Evolutionary conservation across 2,113 vertebrate genomes (phyloP).

Genomic region (Connochaetes taurinus): DNA sequence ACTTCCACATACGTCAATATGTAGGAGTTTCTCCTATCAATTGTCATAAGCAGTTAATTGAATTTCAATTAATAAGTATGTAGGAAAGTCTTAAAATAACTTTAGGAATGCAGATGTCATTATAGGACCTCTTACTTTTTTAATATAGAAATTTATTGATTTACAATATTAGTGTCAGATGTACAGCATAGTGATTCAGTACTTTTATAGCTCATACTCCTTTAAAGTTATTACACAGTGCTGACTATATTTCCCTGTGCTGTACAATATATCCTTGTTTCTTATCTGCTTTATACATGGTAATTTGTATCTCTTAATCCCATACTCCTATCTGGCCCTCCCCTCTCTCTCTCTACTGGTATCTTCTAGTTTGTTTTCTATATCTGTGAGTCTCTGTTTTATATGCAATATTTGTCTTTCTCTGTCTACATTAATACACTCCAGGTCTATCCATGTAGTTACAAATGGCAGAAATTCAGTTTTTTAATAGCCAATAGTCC

Average conservation of each 20-base stretch:
- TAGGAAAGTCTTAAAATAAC: constrained; percentile 74
- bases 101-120: constrained; percentile 65
- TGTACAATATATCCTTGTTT: not conserved
- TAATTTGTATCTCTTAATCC: not conserved
- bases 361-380: not conserved
- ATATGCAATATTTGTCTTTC: not conserved
- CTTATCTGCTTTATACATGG: not conserved
- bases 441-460: not conserved
- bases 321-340: not conserved
- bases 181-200: not conserved
- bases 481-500: not conserved
- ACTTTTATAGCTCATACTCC: not conserved
- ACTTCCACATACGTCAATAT: not conserved
- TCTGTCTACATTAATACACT: not conserved
- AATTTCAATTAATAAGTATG: constrained; percentile 68
- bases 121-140: constrained; percentile 12
- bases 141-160: not conserved
- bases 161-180: not conserved
- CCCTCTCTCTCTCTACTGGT: not conserved
- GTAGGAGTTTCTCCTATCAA: not conserved
- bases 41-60: not conserved
- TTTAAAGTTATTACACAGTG: not conserved
- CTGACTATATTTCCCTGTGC: not conserved
- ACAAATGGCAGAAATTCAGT: not conserved
- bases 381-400: not conserved